Conservation (phyloP, 1,140 invertebrate species). For the Hypsibius dujardini region DNA sequence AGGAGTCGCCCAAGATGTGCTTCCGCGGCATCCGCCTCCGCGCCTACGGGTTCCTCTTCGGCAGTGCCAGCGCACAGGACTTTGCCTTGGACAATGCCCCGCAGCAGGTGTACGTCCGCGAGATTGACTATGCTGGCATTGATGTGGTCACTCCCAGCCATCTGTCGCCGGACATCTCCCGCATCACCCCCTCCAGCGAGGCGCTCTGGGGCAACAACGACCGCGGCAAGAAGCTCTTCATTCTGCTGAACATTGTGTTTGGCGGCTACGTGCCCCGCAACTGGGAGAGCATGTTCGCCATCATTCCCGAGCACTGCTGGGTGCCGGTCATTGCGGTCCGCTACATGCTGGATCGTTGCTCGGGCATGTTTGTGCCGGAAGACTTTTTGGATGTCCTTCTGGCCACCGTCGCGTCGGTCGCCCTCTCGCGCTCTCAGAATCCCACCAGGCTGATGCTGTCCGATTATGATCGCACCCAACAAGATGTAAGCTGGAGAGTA, state of each 20-base stretch:
- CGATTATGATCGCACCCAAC: background rate
- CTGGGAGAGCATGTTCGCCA: background rate
- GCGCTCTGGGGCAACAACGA: background rate
- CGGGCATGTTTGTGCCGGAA: background rate
- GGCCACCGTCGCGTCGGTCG: background rate
- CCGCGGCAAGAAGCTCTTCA: background rate
- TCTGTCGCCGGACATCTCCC: background rate
- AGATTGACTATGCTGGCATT: background rate
- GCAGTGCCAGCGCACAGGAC: background rate
- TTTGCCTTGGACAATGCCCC: no score
- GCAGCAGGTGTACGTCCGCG: background rate
- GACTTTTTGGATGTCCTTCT: background rate
- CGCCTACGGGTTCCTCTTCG: constrained; percentile 5
- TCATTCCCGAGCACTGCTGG: background rate
- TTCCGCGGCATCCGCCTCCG: constrained; percentile 8
- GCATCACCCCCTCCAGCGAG: background rate
- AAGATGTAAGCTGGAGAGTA: background rate
- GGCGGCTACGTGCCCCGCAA: background rate
- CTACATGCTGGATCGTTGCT: background rate
- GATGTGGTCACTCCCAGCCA: background rate
- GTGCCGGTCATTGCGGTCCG: constrained; percentile 13
- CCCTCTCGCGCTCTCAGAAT: background rate
- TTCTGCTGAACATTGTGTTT: background rate
- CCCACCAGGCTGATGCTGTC: background rate
- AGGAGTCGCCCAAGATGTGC: background rate